These are phyloP conservation scores for Lepidurus arcticus DNA, from an alignment of 1,140 invertebrate species.

Conservation along the genomic window DNA sequence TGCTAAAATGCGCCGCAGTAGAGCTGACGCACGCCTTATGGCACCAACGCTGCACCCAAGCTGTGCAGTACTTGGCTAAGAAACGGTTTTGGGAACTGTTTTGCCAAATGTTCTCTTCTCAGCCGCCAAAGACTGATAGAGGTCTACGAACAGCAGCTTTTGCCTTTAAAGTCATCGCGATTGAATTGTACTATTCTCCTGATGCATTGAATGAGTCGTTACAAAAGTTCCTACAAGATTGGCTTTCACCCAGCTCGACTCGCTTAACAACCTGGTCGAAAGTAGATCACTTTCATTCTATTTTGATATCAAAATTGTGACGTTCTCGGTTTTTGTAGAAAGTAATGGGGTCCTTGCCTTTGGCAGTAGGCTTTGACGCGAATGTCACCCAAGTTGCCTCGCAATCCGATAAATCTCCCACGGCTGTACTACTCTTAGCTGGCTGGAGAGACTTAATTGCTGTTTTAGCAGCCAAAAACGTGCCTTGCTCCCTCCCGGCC, in stretches of 20 bases:
- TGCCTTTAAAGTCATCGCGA: background rate
- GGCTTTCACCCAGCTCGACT: background rate
- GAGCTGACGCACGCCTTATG: background rate
- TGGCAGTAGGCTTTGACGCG: background rate
- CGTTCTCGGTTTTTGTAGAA: background rate
- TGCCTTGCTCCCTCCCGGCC: background rate
- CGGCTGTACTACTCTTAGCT: background rate
- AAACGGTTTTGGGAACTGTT: background rate
- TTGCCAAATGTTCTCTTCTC: background rate
- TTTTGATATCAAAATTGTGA: background rate
- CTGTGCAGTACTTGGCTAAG: background rate
- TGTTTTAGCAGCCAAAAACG: background rate
- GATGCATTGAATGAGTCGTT: background rate
- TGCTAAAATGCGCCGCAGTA: background rate
- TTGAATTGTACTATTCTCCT: background rate
- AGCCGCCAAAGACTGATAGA: background rate
- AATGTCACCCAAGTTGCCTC: background rate
- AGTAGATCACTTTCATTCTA: background rate
- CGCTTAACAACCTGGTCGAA: background rate
- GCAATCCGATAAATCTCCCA: background rate
- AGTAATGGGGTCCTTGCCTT: background rate
- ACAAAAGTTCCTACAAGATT: background rate
- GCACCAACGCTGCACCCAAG: background rate
- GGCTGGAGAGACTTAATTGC: background rate
- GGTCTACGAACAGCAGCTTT: background rate